phyloP scores from a whole-genome alignment of 1,140 invertebrate species.

The Leptonema lineaticorne region DNA sequence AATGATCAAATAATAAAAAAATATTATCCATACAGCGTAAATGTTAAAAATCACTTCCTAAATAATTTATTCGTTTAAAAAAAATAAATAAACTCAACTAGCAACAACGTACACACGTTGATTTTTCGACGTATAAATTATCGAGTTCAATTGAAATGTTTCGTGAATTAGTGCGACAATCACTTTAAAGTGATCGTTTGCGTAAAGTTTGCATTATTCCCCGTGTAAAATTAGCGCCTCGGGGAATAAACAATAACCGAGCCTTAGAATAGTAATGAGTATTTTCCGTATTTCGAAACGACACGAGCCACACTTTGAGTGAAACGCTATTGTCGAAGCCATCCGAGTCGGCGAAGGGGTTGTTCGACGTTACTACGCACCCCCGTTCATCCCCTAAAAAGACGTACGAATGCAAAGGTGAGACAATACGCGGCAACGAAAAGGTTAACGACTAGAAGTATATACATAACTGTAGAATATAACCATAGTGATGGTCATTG shows the following conservation, averaged over 20 bases:
- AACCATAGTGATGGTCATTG: too few relatives aligned
- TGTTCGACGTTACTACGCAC: too few relatives aligned
- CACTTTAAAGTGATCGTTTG: background rate
- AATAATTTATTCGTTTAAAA: too few relatives aligned
- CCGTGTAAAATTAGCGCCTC: background rate
- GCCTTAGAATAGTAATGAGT: constrained; percentile 20
- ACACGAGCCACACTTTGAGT: constrained; percentile 13
- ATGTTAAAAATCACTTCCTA: too few relatives aligned
- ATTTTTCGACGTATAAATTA: too few relatives aligned
- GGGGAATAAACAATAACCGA: constrained; percentile 21
- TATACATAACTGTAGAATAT: too few relatives aligned
- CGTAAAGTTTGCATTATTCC: background rate
- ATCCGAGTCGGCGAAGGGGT: background rate
- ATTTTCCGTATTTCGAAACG: too few relatives aligned
- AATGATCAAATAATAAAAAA: too few relatives aligned
- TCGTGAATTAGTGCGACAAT: background rate
- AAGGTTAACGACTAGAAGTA: too few relatives aligned
- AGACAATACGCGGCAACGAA: background rate
- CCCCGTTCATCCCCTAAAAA: too few relatives aligned
- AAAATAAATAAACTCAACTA: too few relatives aligned
- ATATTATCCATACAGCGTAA: too few relatives aligned
- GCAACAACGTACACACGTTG: background rate
- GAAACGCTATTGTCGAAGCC: background rate
- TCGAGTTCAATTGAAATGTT: background rate
- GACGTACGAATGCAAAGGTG: background rate